phyloP scores from a whole-genome alignment of 2,113 vertebrate species.

The Genyomyrus donnyi region DNA sequence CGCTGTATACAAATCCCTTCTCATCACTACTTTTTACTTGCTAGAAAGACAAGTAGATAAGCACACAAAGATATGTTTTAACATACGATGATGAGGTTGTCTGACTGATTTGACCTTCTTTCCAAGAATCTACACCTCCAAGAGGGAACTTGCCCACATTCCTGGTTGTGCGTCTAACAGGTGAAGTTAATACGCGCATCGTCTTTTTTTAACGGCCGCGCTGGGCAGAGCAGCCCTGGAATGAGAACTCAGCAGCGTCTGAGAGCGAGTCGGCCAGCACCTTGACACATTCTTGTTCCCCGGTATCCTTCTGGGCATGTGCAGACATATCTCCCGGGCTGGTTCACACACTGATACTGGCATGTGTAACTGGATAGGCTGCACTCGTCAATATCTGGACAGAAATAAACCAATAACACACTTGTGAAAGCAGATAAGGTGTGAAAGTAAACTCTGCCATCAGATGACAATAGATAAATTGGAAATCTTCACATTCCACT shows the following conservation, averaged over 20 bases:
- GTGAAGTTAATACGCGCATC: not conserved
- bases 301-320: constrained; percentile 88
- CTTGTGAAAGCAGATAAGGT: constrained; percentile 21
- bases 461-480: not conserved
- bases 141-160: not conserved
- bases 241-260: not conserved
- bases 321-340: constrained; percentile 81
- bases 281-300: constrained; percentile 80
- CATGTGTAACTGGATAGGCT: constrained; percentile 82
- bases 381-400: constrained; percentile 84
- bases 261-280: constrained; percentile 44
- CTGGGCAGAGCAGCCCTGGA: not conserved
- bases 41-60: not conserved
- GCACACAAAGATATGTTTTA: not conserved
- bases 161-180: not conserved
- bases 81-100: not conserved
- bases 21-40: not conserved
- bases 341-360: constrained; percentile 86
- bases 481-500: not conserved
- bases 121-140: not conserved
- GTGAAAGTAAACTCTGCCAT: not conserved
- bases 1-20: not conserved
- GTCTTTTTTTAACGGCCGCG: not conserved
- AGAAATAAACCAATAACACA: not conserved
- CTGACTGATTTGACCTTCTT: not conserved